Evolutionary conservation across 2,888 invertebrate genomes (phyloP).

Genomic region (Nephrocerus scutellatus): DNA sequence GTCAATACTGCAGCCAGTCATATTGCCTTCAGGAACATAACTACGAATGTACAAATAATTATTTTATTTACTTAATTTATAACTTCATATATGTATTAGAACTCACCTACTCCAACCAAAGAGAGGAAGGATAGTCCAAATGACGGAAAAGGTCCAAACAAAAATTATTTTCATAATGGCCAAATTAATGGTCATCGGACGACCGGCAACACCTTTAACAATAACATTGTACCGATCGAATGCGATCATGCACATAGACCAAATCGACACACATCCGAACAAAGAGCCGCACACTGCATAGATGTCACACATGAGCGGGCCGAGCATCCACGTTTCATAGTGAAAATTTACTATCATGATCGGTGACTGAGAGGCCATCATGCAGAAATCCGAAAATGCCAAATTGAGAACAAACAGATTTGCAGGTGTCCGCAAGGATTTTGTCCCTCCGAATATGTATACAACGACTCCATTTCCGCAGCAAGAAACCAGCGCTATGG

Average conservation of each 20-base stretch:
- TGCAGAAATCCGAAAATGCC: constrained; percentile 56
- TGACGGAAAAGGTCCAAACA: constrained; percentile 51
- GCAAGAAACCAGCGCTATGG: constrained; percentile 51
- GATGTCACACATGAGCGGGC: constrained; percentile 54
- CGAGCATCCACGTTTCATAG: constrained; percentile 56
- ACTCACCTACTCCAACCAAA: constrained; percentile 52
- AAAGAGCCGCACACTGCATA: constrained; percentile 60
- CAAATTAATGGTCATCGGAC: constrained; percentile 51
- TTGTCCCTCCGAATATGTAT: constrained; percentile 61
- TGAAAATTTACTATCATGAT: constrained; percentile 57
- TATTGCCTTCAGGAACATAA: constrained; percentile 59
- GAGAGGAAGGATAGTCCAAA: constrained; percentile 53
- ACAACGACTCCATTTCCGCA: constrained; percentile 45
- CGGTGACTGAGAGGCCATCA: constrained; percentile 53
- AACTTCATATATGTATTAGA: background rate
- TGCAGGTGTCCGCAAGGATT: constrained; percentile 54
- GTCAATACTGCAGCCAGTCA: constrained; percentile 55
- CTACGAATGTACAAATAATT: constrained; percentile 21
- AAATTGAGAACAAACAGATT: constrained; percentile 58
- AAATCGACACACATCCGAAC: constrained; percentile 81
- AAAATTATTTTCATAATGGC: constrained; percentile 49
- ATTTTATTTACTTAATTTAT: background rate
- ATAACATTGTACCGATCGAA: constrained; percentile 88
- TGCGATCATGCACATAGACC: constrained; percentile 86
- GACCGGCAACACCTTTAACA: constrained; percentile 64